phyloP scores from a whole-genome alignment of 2,113 vertebrate species.

The Danionella cerebrum region DNA sequence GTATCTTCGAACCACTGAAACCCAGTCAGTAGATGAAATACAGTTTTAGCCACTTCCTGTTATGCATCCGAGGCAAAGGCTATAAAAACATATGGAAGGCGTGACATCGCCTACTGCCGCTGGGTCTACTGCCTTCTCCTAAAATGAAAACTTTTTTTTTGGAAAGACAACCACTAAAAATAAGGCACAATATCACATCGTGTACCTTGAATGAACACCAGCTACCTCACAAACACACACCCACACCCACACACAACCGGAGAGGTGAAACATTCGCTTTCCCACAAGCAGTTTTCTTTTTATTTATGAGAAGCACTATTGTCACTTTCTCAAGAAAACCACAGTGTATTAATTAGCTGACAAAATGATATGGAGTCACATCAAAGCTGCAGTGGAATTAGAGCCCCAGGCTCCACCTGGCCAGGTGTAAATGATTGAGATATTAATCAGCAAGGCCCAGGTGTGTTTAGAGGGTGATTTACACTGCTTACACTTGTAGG shows the following conservation, averaged over 20 bases:
- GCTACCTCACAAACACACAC: neutral
- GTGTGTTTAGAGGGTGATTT: constrained; percentile 25
- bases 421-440: constrained; percentile 38
- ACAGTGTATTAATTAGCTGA: constrained; percentile 12
- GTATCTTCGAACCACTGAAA: too few species aligned
- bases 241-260: neutral
- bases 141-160: too few species aligned
- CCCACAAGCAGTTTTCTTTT: neutral
- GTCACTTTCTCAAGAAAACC: neutral
- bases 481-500: constrained; percentile 33
- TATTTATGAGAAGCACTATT: neutral
- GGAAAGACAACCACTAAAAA: too few species aligned
- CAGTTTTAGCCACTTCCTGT: too few species aligned
- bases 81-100: too few species aligned
- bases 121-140: too few species aligned
- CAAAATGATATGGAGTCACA: neutral
- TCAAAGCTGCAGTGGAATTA: constrained; percentile 1
- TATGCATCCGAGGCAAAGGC: too few species aligned
- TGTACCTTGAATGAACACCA: too few species aligned
- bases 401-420: constrained; percentile 27
- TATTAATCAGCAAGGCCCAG: constrained; percentile 45
- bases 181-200: too few species aligned
- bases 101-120: too few species aligned
- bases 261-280: neutral
- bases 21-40: too few species aligned